Evolutionary conservation across 2,797 vertebrate species (phyloP).

Genomic region (Margarornis squamiger): DNA sequence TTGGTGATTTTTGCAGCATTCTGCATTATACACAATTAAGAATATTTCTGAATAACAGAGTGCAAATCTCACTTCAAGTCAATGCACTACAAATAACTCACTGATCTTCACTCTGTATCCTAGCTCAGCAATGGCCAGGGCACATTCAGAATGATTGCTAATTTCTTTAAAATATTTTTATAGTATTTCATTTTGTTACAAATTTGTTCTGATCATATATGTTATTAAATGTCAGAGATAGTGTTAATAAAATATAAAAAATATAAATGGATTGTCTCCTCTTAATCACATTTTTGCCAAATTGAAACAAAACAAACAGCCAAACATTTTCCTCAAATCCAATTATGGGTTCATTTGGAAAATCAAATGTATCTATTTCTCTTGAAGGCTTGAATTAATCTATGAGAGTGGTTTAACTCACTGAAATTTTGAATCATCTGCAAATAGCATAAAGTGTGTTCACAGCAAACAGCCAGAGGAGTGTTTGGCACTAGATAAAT

Average conservation of each 20-base stretch:
- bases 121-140: background rate
- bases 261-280: background rate
- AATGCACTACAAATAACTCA: background rate
- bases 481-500: background rate
- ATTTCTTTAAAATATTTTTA: background rate
- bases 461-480: background rate
- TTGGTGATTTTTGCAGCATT: fast-evolving
- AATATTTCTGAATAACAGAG: background rate
- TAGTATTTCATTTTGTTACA: background rate
- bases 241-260: background rate
- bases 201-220: background rate
- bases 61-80: background rate
- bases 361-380: background rate
- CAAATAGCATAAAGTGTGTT: background rate
- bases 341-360: background rate
- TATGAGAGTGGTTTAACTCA: background rate
- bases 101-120: background rate
- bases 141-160: background rate
- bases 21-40: background rate
- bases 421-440: background rate
- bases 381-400: background rate
- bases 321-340: background rate
- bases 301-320: background rate
- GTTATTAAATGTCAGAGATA: background rate
- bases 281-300: background rate